These are phyloP conservation scores for Athene noctua DNA, from an alignment of 2,113 vertebrate species.

Conservation along the genomic window DNA sequence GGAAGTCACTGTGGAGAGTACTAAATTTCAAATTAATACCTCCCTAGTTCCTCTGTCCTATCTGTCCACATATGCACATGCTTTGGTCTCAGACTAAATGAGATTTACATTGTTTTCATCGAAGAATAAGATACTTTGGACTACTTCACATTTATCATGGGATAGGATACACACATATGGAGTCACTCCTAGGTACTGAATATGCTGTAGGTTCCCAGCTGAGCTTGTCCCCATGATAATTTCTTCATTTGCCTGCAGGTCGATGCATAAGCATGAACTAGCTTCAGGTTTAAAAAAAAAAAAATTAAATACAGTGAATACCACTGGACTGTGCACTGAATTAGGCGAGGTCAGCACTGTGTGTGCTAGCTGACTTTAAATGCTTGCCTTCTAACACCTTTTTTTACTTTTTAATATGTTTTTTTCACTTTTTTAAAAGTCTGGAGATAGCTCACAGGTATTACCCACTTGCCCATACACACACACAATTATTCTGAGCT, in stretches of 20 bases:
- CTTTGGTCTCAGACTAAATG: not conserved
- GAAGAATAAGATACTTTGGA: not conserved
- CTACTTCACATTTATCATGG: not conserved
- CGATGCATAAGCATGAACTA: not conserved
- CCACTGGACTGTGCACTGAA: not conserved
- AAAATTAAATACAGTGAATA: not conserved
- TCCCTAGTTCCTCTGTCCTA: not conserved
- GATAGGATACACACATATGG: not conserved
- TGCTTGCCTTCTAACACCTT: not conserved
- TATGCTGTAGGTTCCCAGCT: not conserved
- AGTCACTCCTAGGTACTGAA: not conserved
- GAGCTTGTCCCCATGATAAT: not conserved
- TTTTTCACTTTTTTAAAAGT: not conserved
- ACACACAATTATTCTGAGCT: not conserved
- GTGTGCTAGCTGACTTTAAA: not conserved
- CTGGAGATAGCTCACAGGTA: not conserved
- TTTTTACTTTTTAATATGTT: not conserved
- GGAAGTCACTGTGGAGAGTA: not conserved
- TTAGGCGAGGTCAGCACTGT: not conserved
- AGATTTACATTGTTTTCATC: not conserved
- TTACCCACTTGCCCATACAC: not conserved
- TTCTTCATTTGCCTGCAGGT: not conserved
- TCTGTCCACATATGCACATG: not conserved
- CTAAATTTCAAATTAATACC: not conserved
- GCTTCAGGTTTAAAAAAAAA: not conserved